These are phyloP conservation scores for Prionace glauca DNA, from an alignment of 2,797 vertebrate genomes.

Conservation along the genomic window DNA sequence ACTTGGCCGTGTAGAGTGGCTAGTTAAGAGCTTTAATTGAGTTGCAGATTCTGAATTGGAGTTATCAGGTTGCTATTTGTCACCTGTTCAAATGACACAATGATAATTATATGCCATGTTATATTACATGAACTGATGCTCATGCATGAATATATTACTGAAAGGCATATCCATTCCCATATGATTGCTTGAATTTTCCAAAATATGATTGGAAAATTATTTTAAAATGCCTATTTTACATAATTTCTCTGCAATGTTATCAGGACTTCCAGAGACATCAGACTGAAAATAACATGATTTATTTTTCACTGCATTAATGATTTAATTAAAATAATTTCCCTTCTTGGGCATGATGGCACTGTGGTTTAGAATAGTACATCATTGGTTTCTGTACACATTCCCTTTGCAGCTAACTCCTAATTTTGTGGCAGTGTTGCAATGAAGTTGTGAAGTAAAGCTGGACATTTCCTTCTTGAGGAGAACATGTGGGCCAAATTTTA, in stretches of 20 bases:
- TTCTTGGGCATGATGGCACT: background rate
- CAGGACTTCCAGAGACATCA: background rate
- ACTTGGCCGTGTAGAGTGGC: background rate
- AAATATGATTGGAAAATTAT: background rate
- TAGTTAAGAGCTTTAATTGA: background rate
- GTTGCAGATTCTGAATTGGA: background rate
- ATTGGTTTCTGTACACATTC: no score
- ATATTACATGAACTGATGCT: background rate
- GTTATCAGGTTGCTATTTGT: background rate
- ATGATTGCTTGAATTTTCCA: background rate
- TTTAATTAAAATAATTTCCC: background rate
- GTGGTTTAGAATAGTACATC: background rate
- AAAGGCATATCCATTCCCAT: background rate
- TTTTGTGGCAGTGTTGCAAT: background rate
- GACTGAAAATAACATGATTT: background rate
- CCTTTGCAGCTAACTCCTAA: background rate
- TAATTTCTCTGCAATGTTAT: background rate
- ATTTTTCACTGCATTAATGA: background rate
- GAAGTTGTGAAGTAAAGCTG: background rate
- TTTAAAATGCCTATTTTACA: background rate
- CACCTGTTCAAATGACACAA: background rate
- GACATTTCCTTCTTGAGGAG: background rate
- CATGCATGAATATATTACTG: background rate
- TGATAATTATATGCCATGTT: background rate
- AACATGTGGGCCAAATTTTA: no score